Evolutionary conservation across 2,113 vertebrate genomes (phyloP).

Genomic region (Brachypteracias leptosomus): DNA sequence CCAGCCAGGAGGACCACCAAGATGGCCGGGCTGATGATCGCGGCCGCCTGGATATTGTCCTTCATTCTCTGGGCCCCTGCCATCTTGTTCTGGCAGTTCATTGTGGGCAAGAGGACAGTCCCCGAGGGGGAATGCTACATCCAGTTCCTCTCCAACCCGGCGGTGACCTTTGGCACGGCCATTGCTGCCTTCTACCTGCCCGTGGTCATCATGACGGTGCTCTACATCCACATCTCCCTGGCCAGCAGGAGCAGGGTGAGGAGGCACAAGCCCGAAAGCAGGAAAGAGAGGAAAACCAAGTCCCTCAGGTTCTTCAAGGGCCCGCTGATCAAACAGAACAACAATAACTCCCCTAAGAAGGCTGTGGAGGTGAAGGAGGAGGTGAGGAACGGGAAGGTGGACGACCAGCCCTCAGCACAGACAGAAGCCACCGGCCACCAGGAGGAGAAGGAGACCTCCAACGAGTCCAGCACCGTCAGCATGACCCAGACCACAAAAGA

Average conservation of each 20-base stretch:
- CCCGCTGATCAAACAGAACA: conserved; percentile 84
- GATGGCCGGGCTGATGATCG: conserved; percentile 98
- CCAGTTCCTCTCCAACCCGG: conserved; percentile 96
- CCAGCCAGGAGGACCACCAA: conserved; percentile 93
- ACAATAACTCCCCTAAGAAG: conserved; percentile 85
- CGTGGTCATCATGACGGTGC: conserved; percentile 96
- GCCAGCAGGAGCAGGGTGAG: conserved; percentile 94
- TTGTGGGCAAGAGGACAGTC: conserved; percentile 93
- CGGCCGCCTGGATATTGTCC: conserved; percentile 95
- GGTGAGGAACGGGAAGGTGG: conserved; percentile 87
- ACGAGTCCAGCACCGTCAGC: conserved; percentile 93
- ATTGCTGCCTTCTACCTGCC: conserved; percentile 98
- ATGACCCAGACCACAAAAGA: conserved; percentile 89
- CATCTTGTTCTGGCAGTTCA: conserved; percentile 99
- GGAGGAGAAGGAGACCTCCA: conserved; percentile 95
- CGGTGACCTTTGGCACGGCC: conserved; percentile 93
- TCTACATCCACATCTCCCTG: conserved; percentile 96
- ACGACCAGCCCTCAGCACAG: conserved; percentile 76
- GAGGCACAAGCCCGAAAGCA: conserved; percentile 87
- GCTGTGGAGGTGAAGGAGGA: conserved; percentile 74
- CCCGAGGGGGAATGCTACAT: conserved; percentile 90
- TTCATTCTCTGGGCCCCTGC: conserved; percentile 97
- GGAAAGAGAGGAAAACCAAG: conserved; percentile 87
- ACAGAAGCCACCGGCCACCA: conserved; percentile 69
- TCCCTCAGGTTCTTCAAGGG: conserved; percentile 84